These are phyloP conservation scores for Physocephala rufipes DNA, from an alignment of 2,888 invertebrate genomes.

Conservation along the genomic window DNA sequence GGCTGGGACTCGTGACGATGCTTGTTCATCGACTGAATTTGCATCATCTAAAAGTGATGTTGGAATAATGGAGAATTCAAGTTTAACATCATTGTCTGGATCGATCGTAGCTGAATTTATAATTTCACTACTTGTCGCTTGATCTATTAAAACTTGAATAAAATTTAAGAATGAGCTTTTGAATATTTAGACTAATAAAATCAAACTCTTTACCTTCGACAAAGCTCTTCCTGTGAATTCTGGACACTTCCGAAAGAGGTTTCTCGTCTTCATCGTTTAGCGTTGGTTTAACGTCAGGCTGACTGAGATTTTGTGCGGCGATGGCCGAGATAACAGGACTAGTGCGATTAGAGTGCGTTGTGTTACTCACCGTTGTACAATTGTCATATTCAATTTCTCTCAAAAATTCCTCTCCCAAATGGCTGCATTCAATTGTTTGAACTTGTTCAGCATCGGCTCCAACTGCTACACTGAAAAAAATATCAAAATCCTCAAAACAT, in stretches of 20 bases:
- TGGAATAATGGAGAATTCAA: background rate
- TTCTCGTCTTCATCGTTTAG: constrained; percentile 45
- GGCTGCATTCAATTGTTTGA: background rate
- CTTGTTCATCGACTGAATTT: background rate
- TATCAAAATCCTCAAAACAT: background rate
- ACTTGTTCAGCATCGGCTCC: background rate
- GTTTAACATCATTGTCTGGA: background rate
- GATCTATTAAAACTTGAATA: constrained; percentile 23
- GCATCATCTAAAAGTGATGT: background rate
- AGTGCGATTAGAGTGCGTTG: background rate
- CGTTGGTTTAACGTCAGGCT: background rate
- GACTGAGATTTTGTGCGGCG: background rate
- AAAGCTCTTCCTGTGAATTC: constrained; percentile 23
- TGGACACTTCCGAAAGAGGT: constrained; percentile 42
- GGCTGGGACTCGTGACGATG: background rate
- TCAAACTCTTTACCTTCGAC: constrained; percentile 26
- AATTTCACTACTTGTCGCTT: constrained; percentile 28
- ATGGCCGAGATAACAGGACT: background rate
- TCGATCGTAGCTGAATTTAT: background rate
- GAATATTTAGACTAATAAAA: background rate
- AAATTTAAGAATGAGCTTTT: constrained; percentile 35
- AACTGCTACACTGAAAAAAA: background rate
- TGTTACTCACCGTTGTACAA: background rate
- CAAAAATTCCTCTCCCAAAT: background rate
- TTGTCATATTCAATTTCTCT: background rate